Evolutionary conservation across 2,888 invertebrate species (phyloP), one percentile per base, ranked within the genome.

Genomic region (Campaea margaritaria): DNA sequence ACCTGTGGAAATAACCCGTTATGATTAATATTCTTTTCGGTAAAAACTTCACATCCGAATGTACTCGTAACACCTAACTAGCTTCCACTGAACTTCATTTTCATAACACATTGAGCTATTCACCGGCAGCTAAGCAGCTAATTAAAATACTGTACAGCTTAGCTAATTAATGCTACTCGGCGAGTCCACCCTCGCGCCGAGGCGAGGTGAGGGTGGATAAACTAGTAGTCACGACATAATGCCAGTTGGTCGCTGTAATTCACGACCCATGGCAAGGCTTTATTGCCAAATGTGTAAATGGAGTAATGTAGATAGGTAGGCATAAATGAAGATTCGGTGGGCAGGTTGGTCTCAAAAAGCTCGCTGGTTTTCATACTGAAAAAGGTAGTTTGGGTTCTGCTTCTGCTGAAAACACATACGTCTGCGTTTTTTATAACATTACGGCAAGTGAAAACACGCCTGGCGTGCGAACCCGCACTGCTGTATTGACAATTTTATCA

Each of bases 241-340:
- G 53, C 57, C 49, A 36, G 60, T 58, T 56, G 63, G 62, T 65
- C 67, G 65, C 73, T 72, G 74, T 78, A 74, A 73, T 72, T 73
- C 44, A 36, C 50, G 72, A 63, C 56, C 51, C 55, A 63, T 34
- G 59, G 54, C 52, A 78, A 79, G 69, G 79, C 81, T 75, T 78
- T 80, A 75, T 58, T 47, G 48, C 51, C 50, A 39, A 49, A 50
- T 46, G 28, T n/a, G 14, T 48, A 52, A 47, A 31, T 53, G 16
- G 41, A 45, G 15, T 38, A 41, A 14, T 46, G 14, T 34, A 42
- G 52, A 58, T 9, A 12, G 38, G 36, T 31, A 31, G 31, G 31
- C n/a, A n/a, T n/a, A n/a, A n/a, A n/a, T n/a, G n/a, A n/a, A n/a
- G n/a, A n/a, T n/a, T n/a, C n/a, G n/a, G n/a, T n/a, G n/a, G n/a